Base-by-base conservation (phyloP, 2,113 vertebrate species). In the Notarius quadriscutis region DNA sequence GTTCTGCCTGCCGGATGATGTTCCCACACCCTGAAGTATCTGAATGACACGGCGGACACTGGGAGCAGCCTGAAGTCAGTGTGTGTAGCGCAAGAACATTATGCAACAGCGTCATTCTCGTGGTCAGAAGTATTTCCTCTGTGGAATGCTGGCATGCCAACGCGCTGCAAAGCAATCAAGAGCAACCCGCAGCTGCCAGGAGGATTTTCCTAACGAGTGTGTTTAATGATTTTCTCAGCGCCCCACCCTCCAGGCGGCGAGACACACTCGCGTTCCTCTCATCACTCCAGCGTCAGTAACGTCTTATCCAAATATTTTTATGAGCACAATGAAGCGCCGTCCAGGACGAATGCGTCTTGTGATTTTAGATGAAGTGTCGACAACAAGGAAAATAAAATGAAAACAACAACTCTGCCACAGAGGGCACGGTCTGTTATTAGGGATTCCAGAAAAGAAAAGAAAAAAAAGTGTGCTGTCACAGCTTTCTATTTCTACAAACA, bases 401-500 rank as follows among this genome's bases (percentile, higher is more conserved):
- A 55, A 53, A 9, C 1, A 78, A n/a, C 12, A 0, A 55, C 6
- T 77, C 48, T 53, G 2, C n/a, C 1, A 22, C 3, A 57, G 17
- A 41, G 18, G 55, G 78, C 9, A 17, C 11, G 78, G 11, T 17
- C 5, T 7, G n/a, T 11, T 41, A 60, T 60, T 81, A 17, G 17
- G n/a, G 34, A 81, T 34, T 55, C 14, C n/a, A 30, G 7, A 57
- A 18, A 30, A 57, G 50, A 58, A 58, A 30, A 30, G 30, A 63
- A 11, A 63, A 62, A 63, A 63, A 63, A 63, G 6, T 22, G 2
- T 53, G 41, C 75, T 53, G 50, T 17, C 7, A 51, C 5, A 25
- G 50, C 75, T 78, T 78, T 78, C 51, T 27, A n/a, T 78, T 7
- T 77, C 48, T 12, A 77, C 74, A 77, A 77, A 58, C 55, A 81